phyloP scores from a whole-genome alignment of 2,113 vertebrate species.

The Pelecanus crispus region DNA sequence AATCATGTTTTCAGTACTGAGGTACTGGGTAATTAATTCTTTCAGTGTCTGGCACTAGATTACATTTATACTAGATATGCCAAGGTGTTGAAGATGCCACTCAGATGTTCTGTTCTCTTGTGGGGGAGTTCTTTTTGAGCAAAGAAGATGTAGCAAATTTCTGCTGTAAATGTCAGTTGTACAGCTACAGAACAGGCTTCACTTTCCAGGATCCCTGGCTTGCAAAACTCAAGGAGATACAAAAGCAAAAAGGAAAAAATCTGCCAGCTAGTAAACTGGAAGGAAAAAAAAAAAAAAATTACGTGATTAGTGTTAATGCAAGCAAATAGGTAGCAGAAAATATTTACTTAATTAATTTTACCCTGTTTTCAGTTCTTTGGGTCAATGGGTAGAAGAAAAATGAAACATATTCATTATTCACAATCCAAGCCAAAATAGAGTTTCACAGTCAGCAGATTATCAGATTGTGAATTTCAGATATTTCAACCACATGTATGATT shows the following conservation, averaged over 20 bases:
- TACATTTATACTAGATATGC: not conserved
- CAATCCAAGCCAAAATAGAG: not conserved
- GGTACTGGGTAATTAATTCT: constrained; percentile 40
- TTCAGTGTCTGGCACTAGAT: not conserved
- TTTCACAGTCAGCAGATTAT: not conserved
- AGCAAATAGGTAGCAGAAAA: not conserved
- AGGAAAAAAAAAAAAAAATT: not conserved
- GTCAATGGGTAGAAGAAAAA: not conserved
- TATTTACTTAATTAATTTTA: not conserved
- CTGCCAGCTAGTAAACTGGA: not conserved
- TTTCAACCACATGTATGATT: not conserved
- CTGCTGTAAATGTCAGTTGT: not conserved
- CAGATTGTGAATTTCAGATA: not conserved
- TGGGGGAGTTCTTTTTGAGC: not conserved
- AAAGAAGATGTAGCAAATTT: not conserved
- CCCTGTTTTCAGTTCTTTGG: not conserved
- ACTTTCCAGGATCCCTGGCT: not conserved
- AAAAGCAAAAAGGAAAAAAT: not conserved
- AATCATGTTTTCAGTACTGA: constrained; percentile 13
- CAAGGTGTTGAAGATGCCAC: constrained; percentile 11
- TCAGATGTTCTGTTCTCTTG: constrained; percentile 2
- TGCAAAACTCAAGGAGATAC: not conserved
- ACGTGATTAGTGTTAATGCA: not conserved
- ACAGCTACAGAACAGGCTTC: not conserved
- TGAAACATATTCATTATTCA: not conserved